Percentiles rank a stretch among this genome's conserved stretches.
phyloP scores from a whole-genome alignment of 2,888 invertebrate genomes.

The Nephrocerus scutellatus region DNA sequence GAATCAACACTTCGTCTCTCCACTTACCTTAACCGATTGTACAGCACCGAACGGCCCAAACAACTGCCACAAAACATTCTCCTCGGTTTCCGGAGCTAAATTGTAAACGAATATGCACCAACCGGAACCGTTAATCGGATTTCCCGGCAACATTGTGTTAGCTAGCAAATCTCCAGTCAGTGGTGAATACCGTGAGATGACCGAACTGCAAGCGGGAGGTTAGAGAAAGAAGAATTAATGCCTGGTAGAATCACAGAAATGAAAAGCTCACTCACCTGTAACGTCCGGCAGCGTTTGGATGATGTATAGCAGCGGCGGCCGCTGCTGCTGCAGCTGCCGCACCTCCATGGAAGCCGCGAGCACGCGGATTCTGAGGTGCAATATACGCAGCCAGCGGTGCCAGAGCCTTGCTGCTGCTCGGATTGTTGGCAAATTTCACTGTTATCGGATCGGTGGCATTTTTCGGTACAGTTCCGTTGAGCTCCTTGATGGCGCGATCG shows the following conservation, averaged over 20 bases:
- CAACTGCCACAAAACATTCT: constrained; percentile 91
- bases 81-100: constrained; percentile 91
- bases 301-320: constrained; percentile 46
- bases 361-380: constrained; percentile 67
- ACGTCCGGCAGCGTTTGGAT: constrained; percentile 43
- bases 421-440: constrained; percentile 93
- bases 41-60: constrained; percentile 98
- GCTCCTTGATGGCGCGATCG: constrained; percentile 82
- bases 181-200: constrained; percentile 67
- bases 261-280: constrained; percentile 37
- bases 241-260: neutral
- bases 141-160: constrained; percentile 72
- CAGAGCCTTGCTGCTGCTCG: constrained; percentile 76
- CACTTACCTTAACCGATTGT: constrained; percentile 86
- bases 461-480: constrained; percentile 85
- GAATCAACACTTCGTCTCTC: too few species aligned
- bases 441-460: constrained; percentile 85
- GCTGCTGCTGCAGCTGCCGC: constrained; percentile 43
- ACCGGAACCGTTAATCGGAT: constrained; percentile 78
- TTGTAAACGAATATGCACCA: constrained; percentile 86
- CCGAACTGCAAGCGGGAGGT: constrained; percentile 34
- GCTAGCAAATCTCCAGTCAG: constrained; percentile 75
- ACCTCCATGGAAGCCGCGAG: constrained; percentile 73
- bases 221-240: constrained; percentile 1
- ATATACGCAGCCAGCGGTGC: constrained; percentile 78